Evolutionary conservation across 2,888 invertebrate species (phyloP).

Genomic region (Cephus runcator): DNA sequence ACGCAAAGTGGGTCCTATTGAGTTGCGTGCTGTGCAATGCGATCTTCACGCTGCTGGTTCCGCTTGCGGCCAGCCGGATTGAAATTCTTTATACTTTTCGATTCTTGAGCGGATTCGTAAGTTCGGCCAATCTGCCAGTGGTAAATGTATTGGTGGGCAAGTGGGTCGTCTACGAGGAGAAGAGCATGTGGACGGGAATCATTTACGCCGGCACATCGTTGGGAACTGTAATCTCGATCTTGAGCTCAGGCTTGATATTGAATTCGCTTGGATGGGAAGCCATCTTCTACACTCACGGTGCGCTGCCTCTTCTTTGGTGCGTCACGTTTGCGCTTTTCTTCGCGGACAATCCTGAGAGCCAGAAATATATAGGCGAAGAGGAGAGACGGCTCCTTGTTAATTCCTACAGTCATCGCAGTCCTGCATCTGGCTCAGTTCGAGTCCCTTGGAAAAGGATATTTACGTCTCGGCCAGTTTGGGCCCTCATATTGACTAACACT

Average conservation of each 20-base stretch:
- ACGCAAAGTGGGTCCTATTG: conserved; percentile 55
- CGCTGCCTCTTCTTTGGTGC: conserved; percentile 56
- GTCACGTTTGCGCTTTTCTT: conserved; percentile 49
- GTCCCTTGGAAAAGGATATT: conserved; percentile 66
- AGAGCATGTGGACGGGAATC: conserved; percentile 57
- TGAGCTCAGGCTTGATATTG: conserved; percentile 55
- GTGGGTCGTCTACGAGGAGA: conserved; percentile 62
- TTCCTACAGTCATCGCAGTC: conserved; percentile 55
- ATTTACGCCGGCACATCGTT: conserved; percentile 59
- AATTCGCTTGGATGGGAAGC: conserved; percentile 49
- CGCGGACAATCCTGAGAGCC: conserved; percentile 61
- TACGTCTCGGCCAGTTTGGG: conserved; percentile 65
- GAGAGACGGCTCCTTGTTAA: conserved; percentile 57
- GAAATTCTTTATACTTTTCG: conserved; percentile 41
- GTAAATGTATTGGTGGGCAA: conserved; percentile 59
- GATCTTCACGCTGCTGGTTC: conserved; percentile 53
- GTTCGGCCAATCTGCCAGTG: conserved; percentile 58
- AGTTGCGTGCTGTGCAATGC: conserved; percentile 50
- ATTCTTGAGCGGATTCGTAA: conserved; percentile 53
- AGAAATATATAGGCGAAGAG: conserved; percentile 57
- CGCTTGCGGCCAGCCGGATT: conserved; percentile 37
- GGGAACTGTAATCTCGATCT: conserved; percentile 60
- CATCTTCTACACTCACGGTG: conserved; percentile 59
- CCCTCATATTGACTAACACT: conserved; percentile 64
- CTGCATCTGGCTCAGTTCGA: conserved; percentile 20